phyloP scores from a whole-genome alignment of 2,113 vertebrate species.

The Psilopogon haemacephalus region DNA sequence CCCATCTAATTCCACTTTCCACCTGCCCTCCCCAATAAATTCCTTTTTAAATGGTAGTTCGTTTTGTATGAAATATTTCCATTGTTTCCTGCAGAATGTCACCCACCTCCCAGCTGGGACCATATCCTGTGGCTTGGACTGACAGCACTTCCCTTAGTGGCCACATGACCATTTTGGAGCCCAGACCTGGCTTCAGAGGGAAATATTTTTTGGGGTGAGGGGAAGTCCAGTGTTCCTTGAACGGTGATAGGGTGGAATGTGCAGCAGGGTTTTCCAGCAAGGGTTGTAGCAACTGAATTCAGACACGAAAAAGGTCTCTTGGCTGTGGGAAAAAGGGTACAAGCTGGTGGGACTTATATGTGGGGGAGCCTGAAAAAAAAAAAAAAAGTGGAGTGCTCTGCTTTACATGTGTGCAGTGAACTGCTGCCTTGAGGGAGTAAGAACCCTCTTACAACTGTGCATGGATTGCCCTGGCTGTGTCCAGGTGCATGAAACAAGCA shows the following conservation, averaged over 20 bases:
- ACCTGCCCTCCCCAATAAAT: neutral
- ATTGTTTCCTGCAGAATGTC: neutral
- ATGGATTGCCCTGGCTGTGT: conserved; percentile 17
- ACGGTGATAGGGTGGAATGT: neutral
- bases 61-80: conserved; percentile 26
- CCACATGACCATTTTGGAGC: neutral
- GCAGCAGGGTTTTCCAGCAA: neutral
- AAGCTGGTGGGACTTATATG: fast-evolving
- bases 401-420: neutral
- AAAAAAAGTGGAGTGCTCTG: neutral
- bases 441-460: neutral
- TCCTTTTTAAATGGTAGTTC: neutral
- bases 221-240: neutral
- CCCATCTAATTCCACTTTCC: neutral
- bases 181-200: neutral
- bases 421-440: conserved; percentile 30
- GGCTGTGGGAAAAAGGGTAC: neutral
- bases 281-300: neutral
- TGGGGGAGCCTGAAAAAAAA: neutral
- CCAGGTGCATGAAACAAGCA: conserved; percentile 52
- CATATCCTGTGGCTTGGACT: fast-evolving
- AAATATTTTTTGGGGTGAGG: neutral
- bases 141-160: neutral
- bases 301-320: neutral
- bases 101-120: neutral